A percentile compares a stretch with the other conserved stretches of the same genome.
phyloP scores from a whole-genome alignment of 2,888 invertebrate genomes.

The Ophraella communa region DNA sequence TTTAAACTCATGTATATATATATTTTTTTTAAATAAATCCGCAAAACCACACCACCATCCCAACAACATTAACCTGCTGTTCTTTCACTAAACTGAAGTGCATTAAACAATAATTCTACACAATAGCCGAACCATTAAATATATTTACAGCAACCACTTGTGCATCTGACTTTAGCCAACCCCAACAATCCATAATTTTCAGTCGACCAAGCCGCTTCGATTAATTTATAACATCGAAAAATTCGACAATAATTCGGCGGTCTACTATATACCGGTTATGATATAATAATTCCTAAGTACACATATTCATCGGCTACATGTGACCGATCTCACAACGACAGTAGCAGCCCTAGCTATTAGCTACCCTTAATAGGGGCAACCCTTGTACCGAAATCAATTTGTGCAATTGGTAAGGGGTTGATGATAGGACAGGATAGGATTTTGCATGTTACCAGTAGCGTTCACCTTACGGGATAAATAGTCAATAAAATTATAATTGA shows the following conservation, averaged over 20 bases:
- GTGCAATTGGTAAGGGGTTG: conserved; percentile 55
- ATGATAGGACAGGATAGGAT: conserved; percentile 44
- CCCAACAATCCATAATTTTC: conserved; percentile 42
- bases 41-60: neutral
- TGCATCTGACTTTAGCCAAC: conserved; percentile 59
- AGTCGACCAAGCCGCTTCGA: conserved; percentile 29
- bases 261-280: conserved; percentile 47
- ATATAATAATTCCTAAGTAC: conserved; percentile 56
- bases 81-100: conserved; percentile 33
- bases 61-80: conserved; percentile 20
- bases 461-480: neutral
- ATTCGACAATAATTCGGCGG: neutral
- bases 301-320: conserved; percentile 48
- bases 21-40: neutral
- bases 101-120: conserved; percentile 48
- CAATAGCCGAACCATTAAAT: conserved; percentile 57
- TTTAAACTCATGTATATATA: neutral
- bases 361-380: conserved; percentile 33
- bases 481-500: no score
- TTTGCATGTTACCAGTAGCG: conserved; percentile 44
- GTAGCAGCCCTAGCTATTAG: conserved; percentile 48
- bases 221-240: neutral
- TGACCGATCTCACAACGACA: conserved; percentile 38
- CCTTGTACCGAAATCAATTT: conserved; percentile 53
- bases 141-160: conserved; percentile 59